phyloP scores from a whole-genome alignment of 2,797 vertebrate genomes.

The Neoniphon sammara region DNA sequence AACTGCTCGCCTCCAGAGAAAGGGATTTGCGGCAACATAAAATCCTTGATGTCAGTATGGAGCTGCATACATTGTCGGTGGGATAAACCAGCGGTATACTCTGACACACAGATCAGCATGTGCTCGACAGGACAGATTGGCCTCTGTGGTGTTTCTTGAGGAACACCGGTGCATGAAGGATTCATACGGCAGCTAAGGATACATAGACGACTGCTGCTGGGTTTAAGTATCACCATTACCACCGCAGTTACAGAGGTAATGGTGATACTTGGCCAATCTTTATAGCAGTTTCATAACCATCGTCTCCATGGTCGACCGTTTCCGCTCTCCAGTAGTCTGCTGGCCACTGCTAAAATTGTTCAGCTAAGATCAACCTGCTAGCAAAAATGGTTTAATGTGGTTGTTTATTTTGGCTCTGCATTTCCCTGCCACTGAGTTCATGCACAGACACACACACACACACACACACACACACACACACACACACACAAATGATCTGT shows the following conservation, averaged over 20 bases:
- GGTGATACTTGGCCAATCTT: neutral
- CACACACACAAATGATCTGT: neutral
- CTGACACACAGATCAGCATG: constrained; percentile 40
- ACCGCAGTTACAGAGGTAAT: neutral
- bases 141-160: constrained; percentile 7
- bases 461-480: neutral
- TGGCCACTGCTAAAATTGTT: no score
- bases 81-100: constrained; percentile 16
- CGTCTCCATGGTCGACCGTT: no score
- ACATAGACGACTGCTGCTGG: no score
- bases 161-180: constrained; percentile 21
- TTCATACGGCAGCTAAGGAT: neutral
- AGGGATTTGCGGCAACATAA: constrained; percentile 9
- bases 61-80: constrained; percentile 24
- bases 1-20: constrained; percentile 27
- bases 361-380: no score
- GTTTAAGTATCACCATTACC: no score
- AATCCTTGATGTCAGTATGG: constrained; percentile 37
- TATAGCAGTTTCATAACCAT: no score
- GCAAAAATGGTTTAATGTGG: no score
- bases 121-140: constrained; percentile 29
- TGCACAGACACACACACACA: no score
- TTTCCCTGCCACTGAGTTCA: no score
- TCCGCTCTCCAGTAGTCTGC: no score
- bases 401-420: no score